These are phyloP conservation scores for Bombus waltoni DNA, from an alignment of 1,140 invertebrate species.

Conservation along the genomic window DNA sequence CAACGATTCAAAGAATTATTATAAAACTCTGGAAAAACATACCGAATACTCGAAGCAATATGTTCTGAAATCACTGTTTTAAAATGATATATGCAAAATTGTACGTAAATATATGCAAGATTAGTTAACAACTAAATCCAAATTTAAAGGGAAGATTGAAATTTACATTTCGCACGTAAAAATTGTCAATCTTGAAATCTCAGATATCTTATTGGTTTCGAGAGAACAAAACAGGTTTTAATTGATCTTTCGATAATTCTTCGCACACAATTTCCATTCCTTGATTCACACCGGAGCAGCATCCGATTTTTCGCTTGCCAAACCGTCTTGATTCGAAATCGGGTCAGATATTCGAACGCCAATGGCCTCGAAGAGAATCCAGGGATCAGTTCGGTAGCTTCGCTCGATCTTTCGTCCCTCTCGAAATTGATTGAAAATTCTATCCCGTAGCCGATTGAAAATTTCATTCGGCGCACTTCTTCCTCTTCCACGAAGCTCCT, in stretches of 20 bases:
- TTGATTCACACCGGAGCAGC: neutral
- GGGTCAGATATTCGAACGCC: slow-evolving; percentile 11
- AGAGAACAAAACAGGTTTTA: neutral
- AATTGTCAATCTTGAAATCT: no score
- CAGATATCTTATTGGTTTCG: neutral
- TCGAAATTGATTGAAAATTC: slow-evolving; percentile 24
- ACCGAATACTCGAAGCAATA: neutral
- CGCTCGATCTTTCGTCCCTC: slow-evolving; percentile 6
- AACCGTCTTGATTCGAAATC: neutral
- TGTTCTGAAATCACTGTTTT: neutral
- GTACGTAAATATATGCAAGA: neutral
- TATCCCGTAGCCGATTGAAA: slow-evolving; percentile 14
- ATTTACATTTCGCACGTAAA: neutral
- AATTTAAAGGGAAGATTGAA: neutral
- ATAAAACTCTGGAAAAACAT: neutral
- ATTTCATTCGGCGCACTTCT: slow-evolving; percentile 7
- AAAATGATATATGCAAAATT: neutral
- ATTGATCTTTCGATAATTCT: neutral
- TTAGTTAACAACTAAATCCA: neutral
- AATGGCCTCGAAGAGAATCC: slow-evolving; percentile 13
- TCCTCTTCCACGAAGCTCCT: neutral
- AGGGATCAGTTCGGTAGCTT: neutral
- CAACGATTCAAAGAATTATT: neutral
- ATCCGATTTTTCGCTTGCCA: slow-evolving; percentile 12
- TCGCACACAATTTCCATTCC: neutral